These are phyloP conservation scores for Thalassophryne amazonica DNA, from an alignment of 2,797 vertebrate genomes.

Conservation along the genomic window DNA sequence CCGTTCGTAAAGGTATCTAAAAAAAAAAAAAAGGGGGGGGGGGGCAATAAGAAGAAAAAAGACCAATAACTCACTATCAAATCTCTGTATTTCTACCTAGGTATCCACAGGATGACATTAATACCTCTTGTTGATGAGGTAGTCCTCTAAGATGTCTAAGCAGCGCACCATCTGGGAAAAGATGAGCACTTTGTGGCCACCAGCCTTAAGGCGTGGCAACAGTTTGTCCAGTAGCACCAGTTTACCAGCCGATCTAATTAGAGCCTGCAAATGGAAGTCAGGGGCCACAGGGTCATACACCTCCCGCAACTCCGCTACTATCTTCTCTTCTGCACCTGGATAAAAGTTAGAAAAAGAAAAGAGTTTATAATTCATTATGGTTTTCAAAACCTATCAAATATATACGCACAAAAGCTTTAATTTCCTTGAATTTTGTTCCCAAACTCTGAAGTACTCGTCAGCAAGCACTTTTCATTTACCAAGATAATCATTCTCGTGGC, in stretches of 20 bases:
- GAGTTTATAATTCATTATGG: not conserved
- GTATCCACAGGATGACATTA: too few species aligned
- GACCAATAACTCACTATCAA: too few species aligned
- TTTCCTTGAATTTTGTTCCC: too few species aligned
- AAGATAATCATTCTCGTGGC: too few species aligned
- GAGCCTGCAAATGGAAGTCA: slow-evolving; percentile 94
- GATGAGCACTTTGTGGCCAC: slow-evolving; percentile 96
- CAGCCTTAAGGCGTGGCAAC: slow-evolving; percentile 90
- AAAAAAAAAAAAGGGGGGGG: not conserved
- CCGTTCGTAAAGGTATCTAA: slow-evolving; percentile 92
- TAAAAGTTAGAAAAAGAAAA: not conserved
- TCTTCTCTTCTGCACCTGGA: slow-evolving; percentile 93
- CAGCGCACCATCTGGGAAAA: slow-evolving; percentile 99
- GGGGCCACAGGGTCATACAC: slow-evolving; percentile 85
- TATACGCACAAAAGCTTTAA: too few species aligned
- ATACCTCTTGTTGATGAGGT: slow-evolving; percentile 95
- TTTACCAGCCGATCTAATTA: slow-evolving; percentile 94
- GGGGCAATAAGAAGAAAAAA: too few species aligned
- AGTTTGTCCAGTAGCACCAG: slow-evolving; percentile 95
- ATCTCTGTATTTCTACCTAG: too few species aligned
- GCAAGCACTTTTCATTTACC: too few species aligned
- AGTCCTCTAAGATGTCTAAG: slow-evolving; percentile 95
- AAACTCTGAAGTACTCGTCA: too few species aligned
- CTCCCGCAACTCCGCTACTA: slow-evolving; percentile 86
- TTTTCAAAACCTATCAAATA: too few species aligned